Conservation (phyloP, 2,113 vertebrate species). For the Phocoena phocoena region DNA sequence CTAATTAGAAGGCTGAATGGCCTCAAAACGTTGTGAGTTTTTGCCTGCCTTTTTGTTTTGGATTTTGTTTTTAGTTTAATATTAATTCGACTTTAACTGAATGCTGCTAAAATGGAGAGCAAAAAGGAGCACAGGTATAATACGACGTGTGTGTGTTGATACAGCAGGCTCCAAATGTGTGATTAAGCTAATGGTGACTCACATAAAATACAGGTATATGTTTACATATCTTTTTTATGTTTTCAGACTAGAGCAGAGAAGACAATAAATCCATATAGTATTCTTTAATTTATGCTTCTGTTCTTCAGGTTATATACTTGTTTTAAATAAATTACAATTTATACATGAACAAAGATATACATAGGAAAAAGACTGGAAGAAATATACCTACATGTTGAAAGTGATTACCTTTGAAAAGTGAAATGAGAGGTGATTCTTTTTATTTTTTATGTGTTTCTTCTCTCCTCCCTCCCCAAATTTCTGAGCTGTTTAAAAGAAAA, state of each 20-base stretch:
- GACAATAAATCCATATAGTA: not conserved
- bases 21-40: not conserved
- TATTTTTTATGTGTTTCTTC: not conserved
- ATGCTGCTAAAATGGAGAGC: not conserved
- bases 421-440: not conserved
- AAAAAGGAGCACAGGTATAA: not conserved
- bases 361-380: not conserved
- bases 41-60: not conserved
- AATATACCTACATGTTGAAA: not conserved
- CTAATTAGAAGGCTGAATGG: not conserved
- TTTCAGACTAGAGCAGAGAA: not conserved
- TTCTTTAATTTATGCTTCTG: not conserved
- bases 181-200: not conserved
- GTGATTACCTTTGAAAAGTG: slow-evolving; percentile 11
- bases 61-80: not conserved
- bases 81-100: not conserved
- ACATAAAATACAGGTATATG: not conserved
- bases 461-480: not conserved
- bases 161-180: not conserved
- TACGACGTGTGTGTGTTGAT: not conserved
- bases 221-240: not conserved
- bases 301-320: not conserved
- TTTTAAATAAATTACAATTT: slow-evolving; percentile 1
- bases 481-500: slow-evolving; percentile 27
- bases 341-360: not conserved